Evolutionary conservation across 2,797 vertebrate genomes (phyloP), one percentile per base, ranked within the genome.

Genomic region (Falco naumanni): DNA sequence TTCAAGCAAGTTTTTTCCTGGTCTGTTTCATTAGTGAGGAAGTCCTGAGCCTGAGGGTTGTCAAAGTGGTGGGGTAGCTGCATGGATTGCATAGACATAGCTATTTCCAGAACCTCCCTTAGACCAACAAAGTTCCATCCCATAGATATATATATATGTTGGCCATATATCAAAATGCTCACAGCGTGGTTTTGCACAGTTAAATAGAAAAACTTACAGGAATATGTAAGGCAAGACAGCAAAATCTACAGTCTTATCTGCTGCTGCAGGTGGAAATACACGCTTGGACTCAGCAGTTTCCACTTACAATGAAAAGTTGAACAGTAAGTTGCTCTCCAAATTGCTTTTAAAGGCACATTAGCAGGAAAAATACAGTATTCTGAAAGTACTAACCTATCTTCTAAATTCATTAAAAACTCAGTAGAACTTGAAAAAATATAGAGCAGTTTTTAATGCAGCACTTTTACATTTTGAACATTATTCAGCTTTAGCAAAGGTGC

Each of bases 231-330:
- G 94, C 92, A 37, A 77, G 94, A 86, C 10, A 69, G 88, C 85
- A 92, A 79, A 97, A 97, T 97, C 95, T 97, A 71, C 96, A 12
- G 65, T 95, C 95, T 97, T 97, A 97, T 96, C 95, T 87, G 71
- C 89, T 87, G 70, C 93, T 80, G 95, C 51, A 54, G 90, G 92
- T 97, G 97, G 96, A 97, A 97, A 85, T 93, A 69, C 66, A 45
- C 89, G 83, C 87, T 94, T 13, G 85, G 95, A 92, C 92, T 96
- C 94, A 96, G 90, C 93, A 96, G 89, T 94, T 98, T 85, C 51
- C 12, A 25, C 90, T 96, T 71, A 76, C 33, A 84, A 90, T 90
- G 94, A 90, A 87, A 97, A 95, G 96, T 93, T 97, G 94, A 96
- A 92, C 85, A 95, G 78, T 91, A 94, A 96, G 80, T 97, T 96